Evolutionary conservation across 2,888 invertebrate species (phyloP), one percentile per base, ranked within the genome.

Genomic region (Drosophila pseudotakahashii): DNA sequence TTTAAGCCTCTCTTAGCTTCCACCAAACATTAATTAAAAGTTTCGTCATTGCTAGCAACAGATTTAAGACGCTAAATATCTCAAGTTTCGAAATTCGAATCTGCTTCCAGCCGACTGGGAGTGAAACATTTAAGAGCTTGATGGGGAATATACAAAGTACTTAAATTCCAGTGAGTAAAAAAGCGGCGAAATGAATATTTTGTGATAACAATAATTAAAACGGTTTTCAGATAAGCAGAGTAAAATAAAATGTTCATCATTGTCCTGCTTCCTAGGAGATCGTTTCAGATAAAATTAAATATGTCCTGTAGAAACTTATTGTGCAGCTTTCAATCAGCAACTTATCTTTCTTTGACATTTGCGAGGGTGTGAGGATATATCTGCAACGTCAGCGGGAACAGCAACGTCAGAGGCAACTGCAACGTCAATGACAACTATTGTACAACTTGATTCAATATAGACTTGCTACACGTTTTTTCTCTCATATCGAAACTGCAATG

Each of bases 371-470:
- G 26, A 13, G 26, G 26, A 30, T 37, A 32, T n/a, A n/a, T 39
- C 7, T 9, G 23, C 37, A 16, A 34, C 37, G 51, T 59, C 42
- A 51, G 51, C 6, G 16, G 36, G 7, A 13, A 6, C n/a, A 42
- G 23, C 41, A n/a, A 51, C 59, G 64, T 67, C 44, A 67, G 32
- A 34, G 50, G 41, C 16, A 45, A 30, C 32, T 45, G 51, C 45
- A 41, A 26, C 26, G 45, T 26, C 45, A 39, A 14, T 57, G 47
- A 41, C 45, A 52, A 36, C 45, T 51, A 48, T 34, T 48, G 48
- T 19, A 48, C 34, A 48, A 32, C 32, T 34, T 48, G 48, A 13
- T 34, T 34, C 11, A 34, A 34, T 42, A 13, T 26, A 34, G 14
- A 13, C 39, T 32, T 26, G 11, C 5, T 16, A 14, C 32, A 11